Evolutionary conservation across 2,797 vertebrate genomes (phyloP), one percentile per base, ranked within the genome.

Genomic region (Acrossocheilus wenchowensis): DNA sequence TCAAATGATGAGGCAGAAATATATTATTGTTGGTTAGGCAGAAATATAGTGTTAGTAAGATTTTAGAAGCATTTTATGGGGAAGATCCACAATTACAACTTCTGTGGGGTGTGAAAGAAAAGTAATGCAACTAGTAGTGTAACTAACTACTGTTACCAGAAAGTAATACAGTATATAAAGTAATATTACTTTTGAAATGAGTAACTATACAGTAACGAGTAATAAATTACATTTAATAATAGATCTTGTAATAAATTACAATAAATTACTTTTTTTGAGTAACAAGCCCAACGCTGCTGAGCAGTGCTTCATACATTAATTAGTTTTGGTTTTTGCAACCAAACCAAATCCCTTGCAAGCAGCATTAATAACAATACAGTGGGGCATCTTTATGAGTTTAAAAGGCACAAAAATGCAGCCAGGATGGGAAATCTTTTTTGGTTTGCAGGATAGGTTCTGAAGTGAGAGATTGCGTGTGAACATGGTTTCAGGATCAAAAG

Each of bases 401-500:
- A 75, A 48, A 36, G 11, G 30, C 30, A 64, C 15, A 50, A 4
- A 30, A 62, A 45, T 79, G 39, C 41, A 43, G 75, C 21, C 11
- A 57, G 48, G 3, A 14, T 54, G 72, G 45, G 15, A 74, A 19
- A 50, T 34, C 48, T 57, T 62, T 17, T 30, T 34, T 84, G 30
- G 30, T 41, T 45, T 60, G n/a, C n/a, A 15, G 19, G 41, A 77
- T 39, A 17, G 8, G 21, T 36, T 84, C 30, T 66, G 6, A 11
- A 78, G 23, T 69, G 66, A 69, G 80, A 52, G 48, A 71, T 41
- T 69, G 50, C 45, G 2, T 73, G 39, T 73, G 39, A 45, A 62
- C 78, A 81, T 26, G 21, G 1, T 39, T 81, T 79, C 15, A 50
- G 54, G 69, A 86, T 81, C 68, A 81, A 74, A 69, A 64, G 30